A percentile compares a stretch with the other conserved stretches of the same genome.
Conservation (phyloP, 2,888 invertebrate species). For the Ormyrus labotus region DNA sequence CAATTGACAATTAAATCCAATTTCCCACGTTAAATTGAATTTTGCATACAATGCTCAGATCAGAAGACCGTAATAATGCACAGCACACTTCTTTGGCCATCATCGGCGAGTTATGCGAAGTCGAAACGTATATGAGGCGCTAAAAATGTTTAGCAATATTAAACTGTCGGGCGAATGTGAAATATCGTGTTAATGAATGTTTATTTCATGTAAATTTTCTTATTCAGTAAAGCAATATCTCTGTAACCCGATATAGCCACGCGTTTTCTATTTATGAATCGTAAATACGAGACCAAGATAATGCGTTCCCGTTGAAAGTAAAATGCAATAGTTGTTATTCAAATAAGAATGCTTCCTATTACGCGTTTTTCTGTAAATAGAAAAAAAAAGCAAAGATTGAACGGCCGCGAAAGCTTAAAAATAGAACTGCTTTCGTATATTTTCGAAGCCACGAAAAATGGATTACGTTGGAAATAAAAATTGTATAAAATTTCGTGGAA, state of each 20-base stretch:
- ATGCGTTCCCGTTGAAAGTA: conserved; percentile 34
- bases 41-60: conserved; percentile 33
- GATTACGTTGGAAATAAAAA: too few species aligned
- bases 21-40: conserved; percentile 46
- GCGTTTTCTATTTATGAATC: conserved; percentile 38
- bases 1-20: conserved; percentile 34
- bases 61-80: conserved; percentile 18
- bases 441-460: too few species aligned
- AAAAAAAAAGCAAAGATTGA: too few species aligned
- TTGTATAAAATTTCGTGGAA: too few species aligned
- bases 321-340: conserved; percentile 36
- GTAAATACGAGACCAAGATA: conserved; percentile 37
- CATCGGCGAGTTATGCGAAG: not conserved
- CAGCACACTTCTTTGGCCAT: not conserved
- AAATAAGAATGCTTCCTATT: conserved; percentile 22
- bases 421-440: too few species aligned
- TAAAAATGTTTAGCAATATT: conserved; percentile 39
- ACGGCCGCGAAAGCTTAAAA: too few species aligned
- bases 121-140: not conserved
- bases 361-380: not conserved
- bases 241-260: conserved; percentile 21
- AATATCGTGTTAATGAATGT: conserved; percentile 33
- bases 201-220: conserved; percentile 37
- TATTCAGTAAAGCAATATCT: conserved; percentile 26
- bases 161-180: conserved; percentile 13